Evolutionary conservation across 2,113 vertebrate genomes (phyloP).

Genomic region (Phasianus colchicus): DNA sequence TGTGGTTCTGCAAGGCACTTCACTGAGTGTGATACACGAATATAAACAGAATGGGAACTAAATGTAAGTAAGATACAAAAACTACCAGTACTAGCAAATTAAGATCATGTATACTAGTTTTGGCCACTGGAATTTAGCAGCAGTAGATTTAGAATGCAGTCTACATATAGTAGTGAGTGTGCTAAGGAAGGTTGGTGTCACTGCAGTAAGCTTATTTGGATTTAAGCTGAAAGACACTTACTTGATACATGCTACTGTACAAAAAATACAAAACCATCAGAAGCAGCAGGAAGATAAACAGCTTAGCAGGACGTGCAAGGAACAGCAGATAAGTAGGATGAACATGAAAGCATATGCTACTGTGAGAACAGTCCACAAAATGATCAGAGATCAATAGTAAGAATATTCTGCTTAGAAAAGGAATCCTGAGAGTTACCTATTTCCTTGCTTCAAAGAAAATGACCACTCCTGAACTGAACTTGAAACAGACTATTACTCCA

Average conservation of each 20-base stretch:
- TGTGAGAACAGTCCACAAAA: not conserved
- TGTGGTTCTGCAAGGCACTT: not conserved
- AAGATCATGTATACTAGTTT: not conserved
- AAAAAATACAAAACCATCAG: not conserved
- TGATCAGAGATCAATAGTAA: not conserved
- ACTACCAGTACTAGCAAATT: not conserved
- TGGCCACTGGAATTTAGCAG: not conserved
- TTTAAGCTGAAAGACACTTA: not conserved
- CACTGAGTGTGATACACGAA: not conserved
- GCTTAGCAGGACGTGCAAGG: not conserved
- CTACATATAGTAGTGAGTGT: not conserved
- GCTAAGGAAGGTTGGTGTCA: not conserved
- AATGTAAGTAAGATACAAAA: not conserved
- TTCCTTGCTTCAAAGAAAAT: not conserved
- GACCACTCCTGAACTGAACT: not conserved
- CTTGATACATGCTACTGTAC: not conserved
- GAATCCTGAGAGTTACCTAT: not conserved
- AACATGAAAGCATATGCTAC: not conserved
- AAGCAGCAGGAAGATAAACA: not conserved
- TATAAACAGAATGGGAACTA: not conserved
- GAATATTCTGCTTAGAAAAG: not conserved
- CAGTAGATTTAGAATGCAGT: not conserved
- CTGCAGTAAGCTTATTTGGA: not conserved
- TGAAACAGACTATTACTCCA: not conserved
- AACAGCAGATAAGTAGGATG: not conserved